phyloP scores from a whole-genome alignment of 2,113 vertebrate species.

The Sinosuthora webbiana region DNA sequence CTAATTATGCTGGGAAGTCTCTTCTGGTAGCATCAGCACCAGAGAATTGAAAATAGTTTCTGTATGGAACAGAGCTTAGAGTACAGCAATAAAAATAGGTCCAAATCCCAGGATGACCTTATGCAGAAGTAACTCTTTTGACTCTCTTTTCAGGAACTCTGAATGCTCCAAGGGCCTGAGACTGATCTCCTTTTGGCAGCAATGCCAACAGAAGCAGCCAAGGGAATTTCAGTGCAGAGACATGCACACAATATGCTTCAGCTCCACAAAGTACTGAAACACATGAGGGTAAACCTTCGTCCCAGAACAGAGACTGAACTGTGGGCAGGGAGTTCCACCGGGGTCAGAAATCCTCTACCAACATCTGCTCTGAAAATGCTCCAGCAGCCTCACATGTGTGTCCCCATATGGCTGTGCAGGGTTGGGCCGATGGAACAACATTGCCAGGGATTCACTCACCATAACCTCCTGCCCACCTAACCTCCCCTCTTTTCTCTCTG shows the following conservation, averaged over 20 bases:
- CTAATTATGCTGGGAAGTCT: neutral
- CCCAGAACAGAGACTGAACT: constrained; percentile 2
- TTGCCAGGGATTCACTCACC: neutral
- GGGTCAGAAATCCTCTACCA: constrained; percentile 18
- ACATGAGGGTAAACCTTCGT: neutral
- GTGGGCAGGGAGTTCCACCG: neutral
- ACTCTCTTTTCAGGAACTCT: constrained; percentile 20
- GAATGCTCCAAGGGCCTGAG: neutral
- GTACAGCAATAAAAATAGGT: neutral
- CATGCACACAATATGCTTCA: neutral
- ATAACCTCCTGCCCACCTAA: neutral
- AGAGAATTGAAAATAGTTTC: neutral
- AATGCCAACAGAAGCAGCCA: neutral
- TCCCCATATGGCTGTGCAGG: neutral
- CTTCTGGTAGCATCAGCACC: neutral
- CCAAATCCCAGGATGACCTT: neutral
- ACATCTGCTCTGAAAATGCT: constrained; percentile 51
- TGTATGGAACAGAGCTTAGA: neutral
- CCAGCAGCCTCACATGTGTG: neutral
- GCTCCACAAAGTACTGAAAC: neutral
- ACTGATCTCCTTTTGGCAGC: neutral
- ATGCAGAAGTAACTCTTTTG: neutral
- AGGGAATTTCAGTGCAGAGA: neutral
- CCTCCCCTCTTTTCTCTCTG: neutral
- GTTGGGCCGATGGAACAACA: neutral